Percentiles rank a stretch among this genome's conserved stretches.
phyloP scores from a whole-genome alignment of 1,140 invertebrate species.

The Babylonia areolata region DNA sequence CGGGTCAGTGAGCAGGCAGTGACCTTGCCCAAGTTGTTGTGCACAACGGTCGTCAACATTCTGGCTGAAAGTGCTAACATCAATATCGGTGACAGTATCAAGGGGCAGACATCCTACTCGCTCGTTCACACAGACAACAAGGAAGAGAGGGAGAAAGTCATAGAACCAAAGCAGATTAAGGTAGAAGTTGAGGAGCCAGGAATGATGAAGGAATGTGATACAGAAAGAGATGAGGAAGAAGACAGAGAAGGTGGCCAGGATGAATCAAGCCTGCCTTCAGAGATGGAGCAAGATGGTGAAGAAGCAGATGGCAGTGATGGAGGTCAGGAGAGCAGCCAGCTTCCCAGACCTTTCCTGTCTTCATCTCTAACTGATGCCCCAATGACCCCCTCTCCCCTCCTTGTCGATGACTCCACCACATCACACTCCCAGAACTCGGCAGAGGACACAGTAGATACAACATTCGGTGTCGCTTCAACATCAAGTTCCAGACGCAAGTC shows the following conservation, averaged over 20 bases:
- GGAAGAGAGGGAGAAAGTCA: background rate
- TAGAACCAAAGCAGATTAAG: background rate
- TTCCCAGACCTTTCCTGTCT: constrained; percentile 23
- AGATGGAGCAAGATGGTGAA: background rate
- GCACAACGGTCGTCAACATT: constrained; percentile 17
- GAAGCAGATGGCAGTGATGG: constrained; percentile 19
- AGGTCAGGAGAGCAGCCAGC: background rate
- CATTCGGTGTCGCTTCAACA: background rate
- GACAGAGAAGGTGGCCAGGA: background rate
- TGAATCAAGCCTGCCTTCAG: background rate
- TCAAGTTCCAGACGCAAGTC: constrained; percentile 23
- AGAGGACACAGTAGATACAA: background rate
- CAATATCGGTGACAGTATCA: background rate
- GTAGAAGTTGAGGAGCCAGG: background rate
- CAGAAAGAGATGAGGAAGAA: background rate
- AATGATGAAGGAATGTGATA: background rate
- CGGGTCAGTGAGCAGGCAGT: background rate
- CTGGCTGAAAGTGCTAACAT: constrained; percentile 4
- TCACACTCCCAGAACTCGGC: background rate
- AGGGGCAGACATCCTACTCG: background rate
- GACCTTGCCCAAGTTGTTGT: constrained; percentile 18
- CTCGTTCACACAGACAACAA: background rate
- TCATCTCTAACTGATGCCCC: constrained; percentile 20
- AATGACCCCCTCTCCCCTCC: background rate
- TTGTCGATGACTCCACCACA: constrained; percentile 6